A percentile compares a stretch with the other conserved stretches of the same genome.
Evolutionary conservation across 1,140 invertebrate species (phyloP).

Genomic region (Cotesia chilonis): DNA sequence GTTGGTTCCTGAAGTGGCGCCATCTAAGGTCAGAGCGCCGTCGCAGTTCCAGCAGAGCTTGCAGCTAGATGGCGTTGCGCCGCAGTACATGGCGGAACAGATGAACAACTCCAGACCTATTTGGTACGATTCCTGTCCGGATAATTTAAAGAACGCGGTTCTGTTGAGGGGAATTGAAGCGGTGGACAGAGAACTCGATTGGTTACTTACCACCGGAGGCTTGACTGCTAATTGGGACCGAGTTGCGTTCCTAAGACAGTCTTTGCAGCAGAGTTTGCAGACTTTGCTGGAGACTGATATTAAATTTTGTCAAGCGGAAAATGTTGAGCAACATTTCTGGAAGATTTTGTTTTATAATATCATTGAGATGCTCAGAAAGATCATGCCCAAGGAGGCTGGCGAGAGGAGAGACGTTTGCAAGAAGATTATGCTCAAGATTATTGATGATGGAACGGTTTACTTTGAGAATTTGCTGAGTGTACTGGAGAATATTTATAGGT

Average conservation of each 20-base stretch:
- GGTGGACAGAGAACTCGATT: slow-evolving; percentile 69
- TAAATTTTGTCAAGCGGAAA: slow-evolving; percentile 87
- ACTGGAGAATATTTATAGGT: slow-evolving; percentile 78
- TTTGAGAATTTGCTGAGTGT: slow-evolving; percentile 79
- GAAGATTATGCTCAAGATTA: slow-evolving; percentile 74
- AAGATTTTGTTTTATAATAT: slow-evolving; percentile 91
- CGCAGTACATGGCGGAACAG: slow-evolving; percentile 62
- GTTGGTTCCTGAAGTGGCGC: not conserved
- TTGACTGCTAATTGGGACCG: slow-evolving; percentile 65
- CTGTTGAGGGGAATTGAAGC: slow-evolving; percentile 68
- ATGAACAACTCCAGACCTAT: slow-evolving; percentile 62
- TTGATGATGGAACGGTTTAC: slow-evolving; percentile 83
- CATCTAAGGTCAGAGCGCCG: not conserved
- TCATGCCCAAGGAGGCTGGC: slow-evolving; percentile 67
- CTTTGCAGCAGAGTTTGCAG: slow-evolving; percentile 77
- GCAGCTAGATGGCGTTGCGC: slow-evolving; percentile 49
- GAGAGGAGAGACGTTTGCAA: slow-evolving; percentile 69
- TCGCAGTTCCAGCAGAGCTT: slow-evolving; percentile 41
- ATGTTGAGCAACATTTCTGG: slow-evolving; percentile 92
- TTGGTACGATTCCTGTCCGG: slow-evolving; percentile 68
- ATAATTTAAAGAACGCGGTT: slow-evolving; percentile 65
- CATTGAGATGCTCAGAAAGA: slow-evolving; percentile 82
- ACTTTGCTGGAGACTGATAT: slow-evolving; percentile 82
- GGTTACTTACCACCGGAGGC: slow-evolving; percentile 64
- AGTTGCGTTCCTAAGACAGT: slow-evolving; percentile 64